Evolutionary conservation across 2,797 vertebrate genomes (phyloP).

Genomic region (Cyprinella venusta): DNA sequence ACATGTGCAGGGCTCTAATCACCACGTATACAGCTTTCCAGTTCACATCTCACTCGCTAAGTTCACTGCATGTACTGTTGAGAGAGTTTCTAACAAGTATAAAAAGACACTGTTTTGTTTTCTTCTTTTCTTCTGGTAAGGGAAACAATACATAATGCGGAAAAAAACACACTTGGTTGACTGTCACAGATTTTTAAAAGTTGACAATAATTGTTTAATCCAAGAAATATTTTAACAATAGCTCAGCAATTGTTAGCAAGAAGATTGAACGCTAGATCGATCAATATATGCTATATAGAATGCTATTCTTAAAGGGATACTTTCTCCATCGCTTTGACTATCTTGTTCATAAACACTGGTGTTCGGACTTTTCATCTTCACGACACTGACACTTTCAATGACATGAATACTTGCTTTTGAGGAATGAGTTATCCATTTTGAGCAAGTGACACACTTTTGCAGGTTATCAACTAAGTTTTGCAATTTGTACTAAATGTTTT

Average conservation of each 20-base stretch:
- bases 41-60: conserved; percentile 33
- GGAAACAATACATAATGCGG: background rate
- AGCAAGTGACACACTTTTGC: too few species aligned
- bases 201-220: background rate
- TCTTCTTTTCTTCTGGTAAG: background rate
- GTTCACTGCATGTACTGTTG: conserved; percentile 11
- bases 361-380: too few species aligned
- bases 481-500: too few species aligned
- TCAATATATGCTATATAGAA: background rate
- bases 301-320: background rate
- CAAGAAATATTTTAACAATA: background rate
- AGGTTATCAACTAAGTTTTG: too few species aligned
- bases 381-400: too few species aligned
- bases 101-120: background rate
- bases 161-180: background rate
- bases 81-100: conserved; percentile 12
- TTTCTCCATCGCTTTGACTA: too few species aligned
- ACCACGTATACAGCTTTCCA: conserved; percentile 34
- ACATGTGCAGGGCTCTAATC: conserved; percentile 32
- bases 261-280: background rate
- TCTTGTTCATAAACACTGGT: too few species aligned
- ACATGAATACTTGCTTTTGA: too few species aligned
- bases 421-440: too few species aligned
- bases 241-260: background rate
- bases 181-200: background rate